A percentile compares a stretch with the other conserved stretches of the same genome.
phyloP scores from a whole-genome alignment of 2,797 vertebrate genomes.

The Phataginus tetradactyla region DNA sequence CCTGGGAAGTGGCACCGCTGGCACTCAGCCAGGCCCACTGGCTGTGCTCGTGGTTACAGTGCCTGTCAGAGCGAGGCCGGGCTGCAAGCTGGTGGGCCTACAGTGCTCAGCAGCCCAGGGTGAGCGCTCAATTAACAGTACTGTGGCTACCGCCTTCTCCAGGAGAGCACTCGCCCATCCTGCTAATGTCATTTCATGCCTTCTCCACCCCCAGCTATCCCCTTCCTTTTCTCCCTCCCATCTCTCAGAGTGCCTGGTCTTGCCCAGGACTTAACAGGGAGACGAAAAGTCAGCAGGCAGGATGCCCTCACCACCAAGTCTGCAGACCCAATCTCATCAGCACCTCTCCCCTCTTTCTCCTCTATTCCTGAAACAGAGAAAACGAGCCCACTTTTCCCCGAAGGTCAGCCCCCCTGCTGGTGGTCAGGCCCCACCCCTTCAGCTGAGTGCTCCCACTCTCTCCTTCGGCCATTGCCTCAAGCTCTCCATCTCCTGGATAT shows the following conservation, averaged over 20 bases:
- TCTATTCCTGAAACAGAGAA: neutral
- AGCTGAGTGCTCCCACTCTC: neutral
- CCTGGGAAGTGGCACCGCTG: no score
- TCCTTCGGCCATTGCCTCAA: neutral
- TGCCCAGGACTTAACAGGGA: neutral
- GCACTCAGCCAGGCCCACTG: neutral
- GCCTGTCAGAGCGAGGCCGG: neutral
- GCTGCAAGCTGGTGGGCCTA: accelerated
- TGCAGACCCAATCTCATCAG: neutral
- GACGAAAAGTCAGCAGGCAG: neutral
- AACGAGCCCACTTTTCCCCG: neutral
- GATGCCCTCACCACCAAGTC: neutral
- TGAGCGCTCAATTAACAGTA: neutral
- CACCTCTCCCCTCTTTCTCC: neutral
- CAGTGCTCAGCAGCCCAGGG: neutral
- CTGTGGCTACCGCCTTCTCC: neutral
- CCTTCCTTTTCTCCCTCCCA: neutral
- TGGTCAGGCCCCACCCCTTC: neutral
- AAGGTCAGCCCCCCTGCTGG: neutral
- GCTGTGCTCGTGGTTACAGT: neutral
- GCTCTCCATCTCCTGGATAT: neutral
- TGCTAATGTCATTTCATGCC: neutral
- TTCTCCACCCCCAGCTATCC: neutral
- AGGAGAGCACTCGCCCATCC: neutral
- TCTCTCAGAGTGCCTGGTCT: neutral